These are phyloP conservation scores for Potorous gilbertii DNA, from an alignment of 2,797 vertebrate genomes.

Conservation along the genomic window DNA sequence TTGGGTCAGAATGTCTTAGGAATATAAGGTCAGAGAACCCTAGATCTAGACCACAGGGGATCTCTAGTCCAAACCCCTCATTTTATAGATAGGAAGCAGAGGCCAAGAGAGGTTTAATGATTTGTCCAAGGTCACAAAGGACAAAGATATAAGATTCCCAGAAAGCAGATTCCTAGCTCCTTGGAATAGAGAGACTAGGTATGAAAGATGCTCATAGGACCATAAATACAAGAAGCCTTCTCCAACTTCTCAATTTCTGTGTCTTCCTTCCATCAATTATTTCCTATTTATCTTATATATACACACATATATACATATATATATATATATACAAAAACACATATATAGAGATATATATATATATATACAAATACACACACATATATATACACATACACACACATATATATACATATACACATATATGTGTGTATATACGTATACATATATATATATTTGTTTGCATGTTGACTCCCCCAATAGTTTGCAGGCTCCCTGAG, in stretches of 20 bases:
- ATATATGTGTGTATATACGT: no score
- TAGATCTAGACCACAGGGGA: neutral
- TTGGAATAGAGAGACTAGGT: neutral
- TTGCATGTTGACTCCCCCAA: neutral
- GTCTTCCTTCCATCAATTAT: neutral
- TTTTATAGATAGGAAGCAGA: neutral
- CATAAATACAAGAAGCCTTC: neutral
- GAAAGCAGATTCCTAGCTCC: neutral
- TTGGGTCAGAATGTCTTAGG: neutral
- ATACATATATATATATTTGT: neutral
- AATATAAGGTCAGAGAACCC: neutral
- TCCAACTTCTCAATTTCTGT: neutral
- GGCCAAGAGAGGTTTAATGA: neutral
- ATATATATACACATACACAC: no score
- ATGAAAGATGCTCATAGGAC: neutral
- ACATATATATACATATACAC: no score
- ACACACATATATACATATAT: no score
- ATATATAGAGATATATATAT: no score
- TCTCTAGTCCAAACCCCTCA: neutral
- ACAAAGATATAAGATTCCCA: neutral
- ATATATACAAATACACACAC: no score
- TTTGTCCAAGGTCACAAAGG: neutral
- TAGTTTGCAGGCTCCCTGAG: neutral
- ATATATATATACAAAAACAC: no score
- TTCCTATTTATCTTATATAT: neutral